phyloP scores from a whole-genome alignment of 2,797 vertebrate species.

The Botia kubotai region DNA sequence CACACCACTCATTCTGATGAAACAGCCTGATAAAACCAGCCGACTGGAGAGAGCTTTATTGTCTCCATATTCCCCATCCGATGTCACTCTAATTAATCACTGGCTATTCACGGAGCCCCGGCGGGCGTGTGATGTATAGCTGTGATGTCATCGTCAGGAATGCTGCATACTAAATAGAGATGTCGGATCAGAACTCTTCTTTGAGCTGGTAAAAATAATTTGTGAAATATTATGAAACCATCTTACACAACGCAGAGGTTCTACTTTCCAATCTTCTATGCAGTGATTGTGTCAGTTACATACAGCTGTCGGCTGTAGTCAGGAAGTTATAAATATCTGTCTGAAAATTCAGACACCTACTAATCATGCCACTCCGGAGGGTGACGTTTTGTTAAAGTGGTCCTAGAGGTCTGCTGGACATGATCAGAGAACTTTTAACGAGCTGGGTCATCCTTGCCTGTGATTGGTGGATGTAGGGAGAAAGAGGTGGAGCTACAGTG shows the following conservation, averaged over 20 bases:
- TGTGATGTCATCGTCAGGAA: constrained; percentile 2
- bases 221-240: neutral
- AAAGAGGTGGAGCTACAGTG: neutral
- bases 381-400: neutral
- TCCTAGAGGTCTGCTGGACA: neutral
- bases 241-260: neutral
- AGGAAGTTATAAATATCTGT: neutral
- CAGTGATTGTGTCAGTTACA: neutral
- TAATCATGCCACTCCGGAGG: neutral
- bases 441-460: neutral
- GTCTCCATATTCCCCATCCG: constrained; percentile 31
- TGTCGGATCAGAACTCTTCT: neutral
- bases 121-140: constrained; percentile 30
- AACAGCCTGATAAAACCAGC: constrained; percentile 36
- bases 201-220: neutral
- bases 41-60: constrained; percentile 24
- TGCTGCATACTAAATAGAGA: constrained; percentile 21
- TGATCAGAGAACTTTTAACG: neutral
- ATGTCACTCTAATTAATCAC: constrained; percentile 41
- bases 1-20: constrained; percentile 32
- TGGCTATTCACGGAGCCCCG: constrained; percentile 15
- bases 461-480: neutral
- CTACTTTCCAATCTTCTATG: neutral
- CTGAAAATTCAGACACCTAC: neutral
- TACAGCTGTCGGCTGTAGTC: neutral